These are phyloP conservation scores for Vulpes ferrilata DNA, from an alignment of 2,113 vertebrate species.

Conservation along the genomic window DNA sequence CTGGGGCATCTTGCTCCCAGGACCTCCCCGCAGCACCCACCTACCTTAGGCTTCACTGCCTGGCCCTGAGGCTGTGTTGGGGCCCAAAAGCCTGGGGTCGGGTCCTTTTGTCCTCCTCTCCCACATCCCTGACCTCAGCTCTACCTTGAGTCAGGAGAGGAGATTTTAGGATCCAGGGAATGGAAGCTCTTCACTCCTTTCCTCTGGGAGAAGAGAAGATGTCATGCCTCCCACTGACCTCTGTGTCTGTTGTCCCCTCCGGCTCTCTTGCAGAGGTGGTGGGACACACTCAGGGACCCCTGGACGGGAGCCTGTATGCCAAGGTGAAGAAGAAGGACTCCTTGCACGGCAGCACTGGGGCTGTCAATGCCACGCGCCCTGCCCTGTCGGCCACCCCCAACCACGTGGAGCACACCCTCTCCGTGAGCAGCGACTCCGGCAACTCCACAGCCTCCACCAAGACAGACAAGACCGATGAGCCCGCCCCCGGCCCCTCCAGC, in stretches of 20 bases:
- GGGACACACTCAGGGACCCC: conserved; percentile 96
- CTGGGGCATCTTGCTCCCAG: background rate
- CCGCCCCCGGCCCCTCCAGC: conserved; percentile 80
- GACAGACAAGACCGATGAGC: conserved; percentile 97
- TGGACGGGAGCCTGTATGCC: conserved; percentile 99
- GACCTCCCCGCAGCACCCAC: too few relatives aligned
- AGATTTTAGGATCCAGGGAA: conserved; percentile 70
- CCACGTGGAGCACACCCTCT: conserved; percentile 95
- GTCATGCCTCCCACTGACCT: conserved; percentile 60
- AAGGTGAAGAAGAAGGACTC: conserved; percentile 99
- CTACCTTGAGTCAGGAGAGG: conserved; percentile 10
- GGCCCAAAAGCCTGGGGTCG: background rate
- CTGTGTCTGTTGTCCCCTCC: conserved; percentile 50
- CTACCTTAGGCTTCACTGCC: background rate
- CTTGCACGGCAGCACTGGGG: conserved; percentile 88
- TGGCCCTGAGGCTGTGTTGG: background rate
- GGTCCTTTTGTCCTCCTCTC: background rate
- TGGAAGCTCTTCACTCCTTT: conserved; percentile 66
- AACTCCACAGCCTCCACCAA: conserved; percentile 98
- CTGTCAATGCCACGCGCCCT: conserved; percentile 89
- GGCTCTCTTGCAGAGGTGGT: conserved; percentile 88
- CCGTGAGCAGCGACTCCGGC: conserved; percentile 98
- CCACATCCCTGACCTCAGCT: background rate
- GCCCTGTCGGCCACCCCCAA: conserved; percentile 88
- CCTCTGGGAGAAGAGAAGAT: background rate